phyloP scores from a whole-genome alignment of 2,888 invertebrate genomes.

The Philonicus albiceps region DNA sequence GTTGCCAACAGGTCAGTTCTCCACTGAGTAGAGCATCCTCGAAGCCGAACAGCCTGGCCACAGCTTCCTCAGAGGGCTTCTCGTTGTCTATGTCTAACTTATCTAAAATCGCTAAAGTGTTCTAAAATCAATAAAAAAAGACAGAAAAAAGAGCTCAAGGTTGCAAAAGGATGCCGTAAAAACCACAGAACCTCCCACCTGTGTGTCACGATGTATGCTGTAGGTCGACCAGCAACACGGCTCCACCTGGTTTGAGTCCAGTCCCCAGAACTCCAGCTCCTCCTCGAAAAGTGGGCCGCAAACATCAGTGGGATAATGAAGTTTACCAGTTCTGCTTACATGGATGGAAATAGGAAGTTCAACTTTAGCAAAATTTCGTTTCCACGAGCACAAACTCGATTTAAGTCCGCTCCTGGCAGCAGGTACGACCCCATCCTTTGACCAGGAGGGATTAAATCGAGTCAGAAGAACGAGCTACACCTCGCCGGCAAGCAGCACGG shows the following conservation, averaged over 20 bases:
- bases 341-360: conserved; percentile 35
- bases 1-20: conserved; percentile 85
- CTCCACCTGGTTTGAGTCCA: conserved; percentile 97
- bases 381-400: conserved; percentile 1
- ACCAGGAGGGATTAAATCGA: background rate
- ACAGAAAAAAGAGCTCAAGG: background rate
- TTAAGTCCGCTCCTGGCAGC: background rate
- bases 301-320: conserved; percentile 97
- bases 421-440: background rate
- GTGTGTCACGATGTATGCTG: conserved; percentile 83
- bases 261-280: conserved; percentile 95
- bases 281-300: conserved; percentile 96
- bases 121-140: conserved; percentile 65
- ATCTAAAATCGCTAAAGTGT: conserved; percentile 94
- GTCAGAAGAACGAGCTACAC: background rate
- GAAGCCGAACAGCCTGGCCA: conserved; percentile 90
- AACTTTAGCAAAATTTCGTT: conserved; percentile 1
- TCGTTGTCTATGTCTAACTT: conserved; percentile 94
- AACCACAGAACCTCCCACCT: conserved; percentile 65
- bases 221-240: conserved; percentile 99
- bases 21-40: conserved; percentile 85
- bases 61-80: conserved; percentile 90
- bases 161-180: background rate
- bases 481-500: background rate
- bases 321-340: conserved; percentile 80